phyloP scores from a whole-genome alignment of 2,113 vertebrate genomes.

The Rhynchopsitta pachyrhyncha region DNA sequence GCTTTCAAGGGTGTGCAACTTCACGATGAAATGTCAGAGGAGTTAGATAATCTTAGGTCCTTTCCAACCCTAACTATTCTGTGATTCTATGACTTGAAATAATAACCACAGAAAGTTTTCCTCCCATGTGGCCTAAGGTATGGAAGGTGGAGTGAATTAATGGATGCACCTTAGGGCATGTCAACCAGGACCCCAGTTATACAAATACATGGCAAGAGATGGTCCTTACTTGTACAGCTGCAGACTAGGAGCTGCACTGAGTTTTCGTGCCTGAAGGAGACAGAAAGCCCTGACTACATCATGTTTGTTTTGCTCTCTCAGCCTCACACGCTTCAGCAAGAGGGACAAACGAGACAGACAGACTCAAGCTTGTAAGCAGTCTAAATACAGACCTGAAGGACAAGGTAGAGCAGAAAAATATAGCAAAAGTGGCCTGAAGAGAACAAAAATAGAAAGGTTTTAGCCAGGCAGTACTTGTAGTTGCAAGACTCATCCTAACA shows the following conservation, averaged over 20 bases:
- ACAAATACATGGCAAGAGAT: neutral
- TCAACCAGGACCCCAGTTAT: fast-evolving
- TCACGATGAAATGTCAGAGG: neutral
- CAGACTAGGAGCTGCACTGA: neutral
- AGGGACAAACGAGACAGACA: neutral
- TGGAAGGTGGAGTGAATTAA: neutral
- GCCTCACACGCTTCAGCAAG: neutral
- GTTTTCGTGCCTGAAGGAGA: neutral
- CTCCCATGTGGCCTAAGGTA: neutral
- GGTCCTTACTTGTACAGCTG: neutral
- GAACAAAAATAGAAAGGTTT: neutral
- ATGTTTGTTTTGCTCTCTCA: neutral
- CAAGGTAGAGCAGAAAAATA: neutral
- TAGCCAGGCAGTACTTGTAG: neutral
- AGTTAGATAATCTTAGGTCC: neutral
- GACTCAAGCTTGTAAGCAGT: neutral
- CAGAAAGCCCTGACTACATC: neutral
- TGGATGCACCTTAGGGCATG: fast-evolving
- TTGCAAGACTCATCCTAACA: neutral
- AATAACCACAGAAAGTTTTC: neutral
- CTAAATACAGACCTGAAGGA: neutral
- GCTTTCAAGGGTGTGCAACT: neutral
- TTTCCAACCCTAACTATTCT: neutral
- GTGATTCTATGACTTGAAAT: neutral
- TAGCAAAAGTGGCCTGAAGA: neutral